A percentile compares a stretch with the other conserved stretches of the same genome.
Evolutionary conservation across 1,140 invertebrate genomes (phyloP).

Genomic region (Cataglyphis hispanica): DNA sequence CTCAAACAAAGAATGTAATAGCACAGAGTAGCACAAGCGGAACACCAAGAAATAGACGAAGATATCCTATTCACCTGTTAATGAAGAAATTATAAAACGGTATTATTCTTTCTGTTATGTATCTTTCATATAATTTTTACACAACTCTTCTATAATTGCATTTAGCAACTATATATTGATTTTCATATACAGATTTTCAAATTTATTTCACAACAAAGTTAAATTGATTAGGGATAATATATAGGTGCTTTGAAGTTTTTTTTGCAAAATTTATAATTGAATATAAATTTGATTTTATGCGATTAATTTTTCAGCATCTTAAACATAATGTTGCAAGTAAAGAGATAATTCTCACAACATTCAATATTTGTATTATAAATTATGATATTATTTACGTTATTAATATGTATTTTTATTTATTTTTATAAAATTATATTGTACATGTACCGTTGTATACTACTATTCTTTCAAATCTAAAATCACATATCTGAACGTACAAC

Average conservation of each 20-base stretch:
- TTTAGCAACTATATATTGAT: conserved; percentile 14
- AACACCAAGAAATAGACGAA: conserved; percentile 70
- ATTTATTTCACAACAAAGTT: conserved; percentile 14
- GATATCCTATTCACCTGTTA: conserved; percentile 76
- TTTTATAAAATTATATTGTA: conserved; percentile 14
- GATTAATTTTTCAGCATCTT: conserved; percentile 3
- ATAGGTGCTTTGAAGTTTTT: not conserved
- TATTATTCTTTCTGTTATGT: not conserved
- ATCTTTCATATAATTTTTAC: conserved; percentile 26
- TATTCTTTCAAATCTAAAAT: conserved; percentile 40
- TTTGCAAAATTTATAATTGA: not conserved
- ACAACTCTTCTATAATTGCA: not conserved
- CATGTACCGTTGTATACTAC: not conserved
- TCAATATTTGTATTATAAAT: not conserved
- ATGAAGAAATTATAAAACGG: conserved; percentile 74
- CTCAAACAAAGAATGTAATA: conserved; percentile 47
- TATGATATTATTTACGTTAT: not conserved
- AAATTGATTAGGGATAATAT: not conserved
- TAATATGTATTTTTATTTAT: conserved; percentile 27
- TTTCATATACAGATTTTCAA: not conserved
- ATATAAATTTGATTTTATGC: not conserved
- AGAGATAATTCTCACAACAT: conserved; percentile 9
- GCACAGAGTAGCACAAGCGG: conserved; percentile 57
- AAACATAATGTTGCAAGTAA: not conserved
- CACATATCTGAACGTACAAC: conserved; percentile 25